Evolutionary conservation across 1,140 invertebrate species (phyloP).

Genomic region (Platorchestia sp.): DNA sequence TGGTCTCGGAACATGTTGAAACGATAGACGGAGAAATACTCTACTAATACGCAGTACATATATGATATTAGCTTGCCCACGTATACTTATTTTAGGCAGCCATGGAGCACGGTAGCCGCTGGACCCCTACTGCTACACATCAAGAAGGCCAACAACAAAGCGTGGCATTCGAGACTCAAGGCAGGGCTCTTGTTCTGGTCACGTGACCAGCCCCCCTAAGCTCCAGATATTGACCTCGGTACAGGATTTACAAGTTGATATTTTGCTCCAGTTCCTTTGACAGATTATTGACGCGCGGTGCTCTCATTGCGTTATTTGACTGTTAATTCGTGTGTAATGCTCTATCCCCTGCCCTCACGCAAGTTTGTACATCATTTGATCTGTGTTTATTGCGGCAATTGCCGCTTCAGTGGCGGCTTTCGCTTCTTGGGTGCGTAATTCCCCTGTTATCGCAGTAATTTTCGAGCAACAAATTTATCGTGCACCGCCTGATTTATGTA

Average conservation of each 20-base stretch:
- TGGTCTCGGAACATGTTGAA: neutral
- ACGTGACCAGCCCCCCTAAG: neutral
- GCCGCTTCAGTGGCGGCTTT: neutral
- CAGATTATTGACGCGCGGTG: conserved; percentile 4
- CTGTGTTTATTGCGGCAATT: neutral
- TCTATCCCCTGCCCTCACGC: neutral
- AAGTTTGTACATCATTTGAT: conserved; percentile 10
- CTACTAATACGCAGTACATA: neutral
- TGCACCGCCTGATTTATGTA: neutral
- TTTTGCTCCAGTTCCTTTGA: conserved; percentile 50
- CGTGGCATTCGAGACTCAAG: neutral
- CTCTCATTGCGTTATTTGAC: neutral
- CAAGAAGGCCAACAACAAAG: conserved; percentile 14
- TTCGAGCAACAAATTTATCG: neutral
- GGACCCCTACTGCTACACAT: neutral
- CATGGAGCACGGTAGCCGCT: no score
- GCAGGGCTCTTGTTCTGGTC: neutral
- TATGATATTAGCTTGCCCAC: neutral
- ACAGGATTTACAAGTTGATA: conserved; percentile 17
- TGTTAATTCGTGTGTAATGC: neutral
- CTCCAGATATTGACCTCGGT: conserved; percentile 28
- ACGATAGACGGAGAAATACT: no score
- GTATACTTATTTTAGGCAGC: neutral
- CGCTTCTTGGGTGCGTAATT: neutral
- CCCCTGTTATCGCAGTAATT: neutral